Evolutionary conservation across 1,140 invertebrate genomes (phyloP), one percentile per base, ranked within the genome.

Genomic region (Glossosoma conforme): DNA sequence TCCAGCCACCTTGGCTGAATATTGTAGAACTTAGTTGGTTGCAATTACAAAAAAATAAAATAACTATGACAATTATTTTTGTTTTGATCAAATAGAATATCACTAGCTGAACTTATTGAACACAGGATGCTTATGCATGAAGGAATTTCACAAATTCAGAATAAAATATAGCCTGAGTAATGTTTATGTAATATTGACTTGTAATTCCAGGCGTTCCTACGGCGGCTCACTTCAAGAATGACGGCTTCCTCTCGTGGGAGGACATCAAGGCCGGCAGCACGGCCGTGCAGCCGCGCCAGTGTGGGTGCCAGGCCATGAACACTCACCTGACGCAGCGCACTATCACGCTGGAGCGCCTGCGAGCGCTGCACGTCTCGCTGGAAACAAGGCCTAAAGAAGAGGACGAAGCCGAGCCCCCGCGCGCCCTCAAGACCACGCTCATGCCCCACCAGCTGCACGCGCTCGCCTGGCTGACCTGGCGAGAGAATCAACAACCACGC

Each of bases 401-500:
- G 35, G 66, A 77, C 14, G 63, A 75, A 37, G 76, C 77, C 0
- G 65, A 77, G 13, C 80, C 84, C 61, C 89, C 89, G 0, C 59
- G 60, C 24, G 80, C 78, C 1, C 63, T 95, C 0, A 79, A 72
- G 57, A 75, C 88, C 1, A 15, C 66, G 15, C 70, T 98, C 2
- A 89, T 96, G 88, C 68, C 77, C 2, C 93, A 97, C 74, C 95
- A 97, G 67, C 77, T 82, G 58, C 82, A 89, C 60, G 93, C 90
- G 1, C 68, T 97, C 0, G 79, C 85, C 9, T 98, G 94, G 93
- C 70, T 97, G 44, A 52, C 79, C 0, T 97, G 92, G 91, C 71
- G 94, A 36, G 94, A 97, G 70, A 74, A 73, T 4, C 86, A 94
- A 67, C 77, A 78, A 54, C 92, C 93, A 0, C 63, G 79, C 30